Conservation (phyloP, 35 echinoderm and acorn worm species). For the Apostichopus californicus region DNA sequence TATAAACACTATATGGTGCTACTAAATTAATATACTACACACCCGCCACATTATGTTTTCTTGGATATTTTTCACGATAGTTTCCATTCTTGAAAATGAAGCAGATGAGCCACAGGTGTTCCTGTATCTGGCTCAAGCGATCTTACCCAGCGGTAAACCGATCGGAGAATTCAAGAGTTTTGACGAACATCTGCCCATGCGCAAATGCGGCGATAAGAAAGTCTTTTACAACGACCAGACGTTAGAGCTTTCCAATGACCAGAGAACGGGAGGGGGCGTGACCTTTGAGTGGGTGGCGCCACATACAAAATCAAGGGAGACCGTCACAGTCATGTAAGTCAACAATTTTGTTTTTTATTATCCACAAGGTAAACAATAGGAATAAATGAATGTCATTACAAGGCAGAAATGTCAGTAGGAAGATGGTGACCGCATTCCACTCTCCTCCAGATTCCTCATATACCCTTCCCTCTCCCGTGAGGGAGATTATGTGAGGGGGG, state of each 20-base stretch:
- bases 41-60: no score
- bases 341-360: not conserved
- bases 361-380: no score
- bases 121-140: constrained; percentile 40
- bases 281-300: constrained; percentile 55
- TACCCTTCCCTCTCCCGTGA: no score
- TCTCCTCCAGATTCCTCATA: no score
- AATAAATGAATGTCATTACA: no score
- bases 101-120: not conserved
- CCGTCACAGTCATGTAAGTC: constrained; percentile 40
- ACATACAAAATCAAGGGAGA: not conserved
- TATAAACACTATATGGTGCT: no score
- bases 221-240: constrained; percentile 38
- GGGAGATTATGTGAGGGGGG: no score
- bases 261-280: constrained; percentile 13
- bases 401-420: no score
- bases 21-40: no score
- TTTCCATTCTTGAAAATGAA: constrained; percentile 42
- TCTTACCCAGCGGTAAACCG: constrained; percentile 42
- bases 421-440: no score
- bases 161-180: constrained; percentile 49
- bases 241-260: not conserved
- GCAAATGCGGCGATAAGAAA: constrained; percentile 39
- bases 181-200: constrained; percentile 35
- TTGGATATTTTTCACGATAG: not conserved